Conservation (phyloP, 2,113 vertebrate species). For the Rhombomys opimus region DNA sequence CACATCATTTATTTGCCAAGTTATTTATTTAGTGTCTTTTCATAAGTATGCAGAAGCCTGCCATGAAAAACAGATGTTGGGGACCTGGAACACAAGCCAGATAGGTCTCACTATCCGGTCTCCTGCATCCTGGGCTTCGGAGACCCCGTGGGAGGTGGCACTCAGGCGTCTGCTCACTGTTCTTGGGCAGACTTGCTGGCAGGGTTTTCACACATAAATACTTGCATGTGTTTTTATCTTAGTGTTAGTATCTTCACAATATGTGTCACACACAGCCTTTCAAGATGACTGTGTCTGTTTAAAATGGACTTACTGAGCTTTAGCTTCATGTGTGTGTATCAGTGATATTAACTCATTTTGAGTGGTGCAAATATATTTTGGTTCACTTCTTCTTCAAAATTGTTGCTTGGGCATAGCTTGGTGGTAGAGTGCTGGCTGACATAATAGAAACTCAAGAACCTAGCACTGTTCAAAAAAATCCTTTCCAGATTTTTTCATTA, state of each 20-base stretch:
- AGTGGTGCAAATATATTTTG: neutral
- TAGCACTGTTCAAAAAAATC: neutral
- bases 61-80: neutral
- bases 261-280: neutral
- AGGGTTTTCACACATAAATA: neutral
- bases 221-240: neutral
- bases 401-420: neutral
- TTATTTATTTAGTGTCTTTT: neutral
- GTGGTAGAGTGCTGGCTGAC: neutral
- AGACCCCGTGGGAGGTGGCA: accelerated
- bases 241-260: neutral
- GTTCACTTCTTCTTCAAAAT: neutral
- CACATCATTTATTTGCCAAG: neutral
- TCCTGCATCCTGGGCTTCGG: too few relatives aligned
- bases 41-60: neutral
- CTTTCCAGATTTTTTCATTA: neutral
- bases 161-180: accelerated
- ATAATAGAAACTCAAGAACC: neutral
- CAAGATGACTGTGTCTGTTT: neutral
- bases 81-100: neutral
- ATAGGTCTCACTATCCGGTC: accelerated
- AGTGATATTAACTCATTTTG: neutral
- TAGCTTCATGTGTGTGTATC: neutral
- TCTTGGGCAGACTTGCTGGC: neutral
- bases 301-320: neutral